Evolutionary conservation across 2,888 invertebrate species (phyloP).

Genomic region (Drosophila neutralis): DNA sequence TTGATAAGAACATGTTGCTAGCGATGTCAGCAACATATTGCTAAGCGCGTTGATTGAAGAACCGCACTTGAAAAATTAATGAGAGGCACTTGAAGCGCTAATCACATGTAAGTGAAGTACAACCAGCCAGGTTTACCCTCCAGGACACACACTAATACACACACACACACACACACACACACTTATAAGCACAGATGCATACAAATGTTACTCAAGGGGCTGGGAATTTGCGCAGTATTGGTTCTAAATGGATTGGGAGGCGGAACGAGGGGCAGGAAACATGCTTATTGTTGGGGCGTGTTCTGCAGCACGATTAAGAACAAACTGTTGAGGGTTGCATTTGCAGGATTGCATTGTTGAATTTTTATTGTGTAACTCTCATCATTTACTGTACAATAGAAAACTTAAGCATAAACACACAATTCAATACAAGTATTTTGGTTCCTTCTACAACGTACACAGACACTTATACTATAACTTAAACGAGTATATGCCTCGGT

Average conservation of each 20-base stretch:
- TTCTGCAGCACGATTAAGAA: background rate
- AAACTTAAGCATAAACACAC: conserved; percentile 49
- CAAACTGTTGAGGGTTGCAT: conserved; percentile 56
- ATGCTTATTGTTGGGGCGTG: conserved; percentile 46
- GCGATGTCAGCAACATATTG: conserved; percentile 53
- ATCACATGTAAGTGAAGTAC: conserved; percentile 71
- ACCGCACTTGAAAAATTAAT: conserved; percentile 75
- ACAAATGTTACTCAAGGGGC: conserved; percentile 18
- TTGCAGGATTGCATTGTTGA: conserved; percentile 55
- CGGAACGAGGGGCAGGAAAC: conserved; percentile 32
- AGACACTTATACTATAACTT: conserved; percentile 37
- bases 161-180: conserved; percentile 1
- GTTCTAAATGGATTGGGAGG: conserved; percentile 4
- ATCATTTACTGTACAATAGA: conserved; percentile 53
- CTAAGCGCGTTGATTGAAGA: conserved; percentile 28
- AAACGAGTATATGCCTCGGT: conserved; percentile 18
- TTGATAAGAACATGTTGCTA: conserved; percentile 11
- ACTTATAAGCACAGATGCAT: conserved; percentile 9
- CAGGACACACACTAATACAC: conserved; percentile 23
- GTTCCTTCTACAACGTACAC: conserved; percentile 16
- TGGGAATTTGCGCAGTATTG: conserved; percentile 36
- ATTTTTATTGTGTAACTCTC: conserved; percentile 53
- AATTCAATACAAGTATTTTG: conserved; percentile 39
- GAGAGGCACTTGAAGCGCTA: conserved; percentile 73
- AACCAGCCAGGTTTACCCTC: conserved; percentile 40